Evolutionary conservation across 2,113 vertebrate species (phyloP).

Genomic region (Odontesthes bonariensis): DNA sequence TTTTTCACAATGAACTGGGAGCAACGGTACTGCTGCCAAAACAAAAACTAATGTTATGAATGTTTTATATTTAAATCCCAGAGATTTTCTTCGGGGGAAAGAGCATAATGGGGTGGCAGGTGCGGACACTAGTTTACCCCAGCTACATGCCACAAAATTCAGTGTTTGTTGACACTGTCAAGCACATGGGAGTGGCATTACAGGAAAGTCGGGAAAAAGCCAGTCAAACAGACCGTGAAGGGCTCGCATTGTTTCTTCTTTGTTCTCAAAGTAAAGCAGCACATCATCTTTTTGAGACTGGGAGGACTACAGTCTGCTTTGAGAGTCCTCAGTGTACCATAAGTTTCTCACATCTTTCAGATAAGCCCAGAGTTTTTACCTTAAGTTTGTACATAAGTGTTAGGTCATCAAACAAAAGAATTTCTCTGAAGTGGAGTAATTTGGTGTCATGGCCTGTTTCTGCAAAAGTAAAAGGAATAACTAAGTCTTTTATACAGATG

Average conservation of each 20-base stretch:
- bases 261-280: conserved; percentile 41
- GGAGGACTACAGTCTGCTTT: conserved; percentile 2
- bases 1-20: conserved; percentile 10
- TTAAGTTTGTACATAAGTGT: conserved; percentile 10
- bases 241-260: conserved; percentile 15
- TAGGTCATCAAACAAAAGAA: conserved; percentile 12
- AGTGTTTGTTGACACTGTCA: conserved; percentile 62
- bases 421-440: conserved; percentile 15
- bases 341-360: conserved; percentile 5
- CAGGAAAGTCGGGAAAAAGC: conserved; percentile 46
- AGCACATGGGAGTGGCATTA: conserved; percentile 55
- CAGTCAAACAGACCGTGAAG: conserved; percentile 51
- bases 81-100: conserved; percentile 18
- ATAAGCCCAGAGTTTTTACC: conserved; percentile 29
- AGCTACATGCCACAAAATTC: not conserved
- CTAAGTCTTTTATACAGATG: conserved; percentile 57
- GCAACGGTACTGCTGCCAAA: not conserved
- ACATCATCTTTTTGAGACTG: conserved; percentile 17
- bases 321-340: conserved; percentile 15
- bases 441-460: conserved; percentile 24
- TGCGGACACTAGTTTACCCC: not conserved
- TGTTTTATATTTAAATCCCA: conserved; percentile 10
- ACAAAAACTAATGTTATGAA: conserved; percentile 3
- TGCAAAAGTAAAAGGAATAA: conserved; percentile 38
- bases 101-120: not conserved